A percentile compares a stretch with the other conserved stretches of the same genome.
Evolutionary conservation across 2,888 invertebrate species (phyloP).

Genomic region (Pyralis farinalis): DNA sequence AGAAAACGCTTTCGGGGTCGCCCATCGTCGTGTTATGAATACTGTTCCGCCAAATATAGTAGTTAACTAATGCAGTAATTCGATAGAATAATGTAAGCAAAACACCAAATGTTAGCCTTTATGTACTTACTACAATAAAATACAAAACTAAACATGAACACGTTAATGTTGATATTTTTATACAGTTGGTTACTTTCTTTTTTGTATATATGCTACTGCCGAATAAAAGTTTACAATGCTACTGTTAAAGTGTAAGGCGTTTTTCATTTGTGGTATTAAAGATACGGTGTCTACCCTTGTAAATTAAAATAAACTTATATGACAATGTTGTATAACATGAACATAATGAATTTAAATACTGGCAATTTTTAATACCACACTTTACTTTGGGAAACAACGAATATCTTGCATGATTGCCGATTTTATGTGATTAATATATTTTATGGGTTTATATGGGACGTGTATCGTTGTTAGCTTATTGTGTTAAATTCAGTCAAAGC

Average conservation of each 20-base stretch:
- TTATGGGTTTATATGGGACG: constrained; percentile 14
- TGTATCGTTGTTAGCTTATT: neutral
- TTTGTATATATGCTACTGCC: constrained; percentile 17
- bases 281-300: constrained; percentile 1
- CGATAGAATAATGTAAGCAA: constrained; percentile 60
- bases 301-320: neutral
- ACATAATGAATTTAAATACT: neutral
- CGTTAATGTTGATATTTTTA: constrained; percentile 25
- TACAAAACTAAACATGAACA: constrained; percentile 20
- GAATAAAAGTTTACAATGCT: constrained; percentile 6
- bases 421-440: constrained; percentile 13
- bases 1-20: constrained; percentile 58
- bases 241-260: constrained; percentile 26
- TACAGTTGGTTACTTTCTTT: constrained; percentile 20
- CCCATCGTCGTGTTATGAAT: constrained; percentile 33
- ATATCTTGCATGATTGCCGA: constrained; percentile 28
- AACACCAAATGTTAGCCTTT: constrained; percentile 75
- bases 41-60: constrained; percentile 31
- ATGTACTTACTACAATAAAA: constrained; percentile 27
- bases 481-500: neutral
- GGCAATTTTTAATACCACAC: constrained; percentile 27
- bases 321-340: neutral
- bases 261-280: constrained; percentile 30
- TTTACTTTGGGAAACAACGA: constrained; percentile 36
- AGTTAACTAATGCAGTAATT: constrained; percentile 28